A percentile compares a stretch with the other conserved stretches of the same genome.
phyloP scores from a whole-genome alignment of 2,888 invertebrate genomes.

The Netelia virgata region DNA sequence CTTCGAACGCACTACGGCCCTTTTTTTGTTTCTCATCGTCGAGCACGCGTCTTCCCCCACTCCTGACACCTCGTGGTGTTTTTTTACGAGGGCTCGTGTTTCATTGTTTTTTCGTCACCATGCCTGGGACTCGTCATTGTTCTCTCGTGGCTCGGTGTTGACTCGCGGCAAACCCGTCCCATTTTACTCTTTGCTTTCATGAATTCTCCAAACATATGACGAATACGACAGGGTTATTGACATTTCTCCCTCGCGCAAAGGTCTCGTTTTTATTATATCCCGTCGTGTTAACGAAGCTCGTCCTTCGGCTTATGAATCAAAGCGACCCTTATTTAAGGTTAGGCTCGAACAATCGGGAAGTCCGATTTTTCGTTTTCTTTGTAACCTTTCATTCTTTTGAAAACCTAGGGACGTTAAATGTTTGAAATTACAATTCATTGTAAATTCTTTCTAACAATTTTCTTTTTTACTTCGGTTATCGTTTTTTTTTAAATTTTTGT shows the following conservation, averaged over 20 bases:
- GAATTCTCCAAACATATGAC: constrained; percentile 50
- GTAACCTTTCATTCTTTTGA: too few species aligned
- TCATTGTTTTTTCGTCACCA: constrained; percentile 40
- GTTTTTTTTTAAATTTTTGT: too few species aligned
- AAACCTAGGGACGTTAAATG: too few species aligned
- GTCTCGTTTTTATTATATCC: neutral
- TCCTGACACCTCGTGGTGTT: neutral
- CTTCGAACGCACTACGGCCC: constrained; percentile 16
- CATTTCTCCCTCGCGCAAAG: constrained; percentile 6
- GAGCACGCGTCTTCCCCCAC: constrained; percentile 12
- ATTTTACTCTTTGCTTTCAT: constrained; percentile 29
- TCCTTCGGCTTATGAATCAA: neutral
- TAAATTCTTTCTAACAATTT: too few species aligned
- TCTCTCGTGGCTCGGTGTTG: constrained; percentile 36
- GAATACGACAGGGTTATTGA: constrained; percentile 47
- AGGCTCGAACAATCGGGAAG: too few species aligned
- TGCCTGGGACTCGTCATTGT: constrained; percentile 53
- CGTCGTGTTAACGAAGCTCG: constrained; percentile 4
- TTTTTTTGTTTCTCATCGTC: constrained; percentile 20
- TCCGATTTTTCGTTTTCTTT: too few species aligned
- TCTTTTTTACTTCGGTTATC: too few species aligned
- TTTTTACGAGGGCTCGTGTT: constrained; percentile 8
- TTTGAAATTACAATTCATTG: too few species aligned
- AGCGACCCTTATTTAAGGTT: neutral
- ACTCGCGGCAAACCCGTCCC: constrained; percentile 37